Evolutionary conservation across 2,113 vertebrate genomes (phyloP).

Genomic region (Balaeniceps rex): DNA sequence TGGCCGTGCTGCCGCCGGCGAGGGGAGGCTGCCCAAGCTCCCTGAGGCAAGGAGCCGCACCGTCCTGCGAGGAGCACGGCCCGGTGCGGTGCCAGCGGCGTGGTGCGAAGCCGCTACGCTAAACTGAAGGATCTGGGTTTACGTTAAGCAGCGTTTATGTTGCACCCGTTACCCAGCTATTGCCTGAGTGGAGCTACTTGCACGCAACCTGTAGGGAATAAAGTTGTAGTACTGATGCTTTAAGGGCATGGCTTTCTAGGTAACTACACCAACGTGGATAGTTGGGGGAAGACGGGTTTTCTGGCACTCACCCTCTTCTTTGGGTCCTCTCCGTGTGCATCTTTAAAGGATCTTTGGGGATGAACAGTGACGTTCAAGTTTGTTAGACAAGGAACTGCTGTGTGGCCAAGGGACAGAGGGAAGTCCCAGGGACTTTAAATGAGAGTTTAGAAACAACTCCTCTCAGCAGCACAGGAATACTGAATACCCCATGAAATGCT

Average conservation of each 20-base stretch:
- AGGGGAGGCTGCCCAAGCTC: neutral
- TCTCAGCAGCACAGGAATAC: neutral
- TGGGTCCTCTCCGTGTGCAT: neutral
- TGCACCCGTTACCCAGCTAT: neutral
- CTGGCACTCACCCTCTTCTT: rapidly evolving
- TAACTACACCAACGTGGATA: neutral
- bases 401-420: neutral
- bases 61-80: rapidly evolving
- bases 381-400: neutral
- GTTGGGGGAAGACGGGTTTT: neutral
- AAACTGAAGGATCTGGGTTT: neutral
- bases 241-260: neutral
- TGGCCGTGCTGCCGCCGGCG: neutral
- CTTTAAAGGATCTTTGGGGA: neutral
- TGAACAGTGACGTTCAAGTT: neutral
- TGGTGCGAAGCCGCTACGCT: rapidly evolving
- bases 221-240: neutral
- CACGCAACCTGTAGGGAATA: neutral
- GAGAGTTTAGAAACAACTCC: neutral
- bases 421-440: neutral
- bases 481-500: neutral
- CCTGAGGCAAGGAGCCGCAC: neutral
- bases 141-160: rapidly evolving
- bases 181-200: neutral
- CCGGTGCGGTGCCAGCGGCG: rapidly evolving